phyloP scores from a whole-genome alignment of 1,140 invertebrate genomes.

The Schmidtea mediterranea region DNA sequence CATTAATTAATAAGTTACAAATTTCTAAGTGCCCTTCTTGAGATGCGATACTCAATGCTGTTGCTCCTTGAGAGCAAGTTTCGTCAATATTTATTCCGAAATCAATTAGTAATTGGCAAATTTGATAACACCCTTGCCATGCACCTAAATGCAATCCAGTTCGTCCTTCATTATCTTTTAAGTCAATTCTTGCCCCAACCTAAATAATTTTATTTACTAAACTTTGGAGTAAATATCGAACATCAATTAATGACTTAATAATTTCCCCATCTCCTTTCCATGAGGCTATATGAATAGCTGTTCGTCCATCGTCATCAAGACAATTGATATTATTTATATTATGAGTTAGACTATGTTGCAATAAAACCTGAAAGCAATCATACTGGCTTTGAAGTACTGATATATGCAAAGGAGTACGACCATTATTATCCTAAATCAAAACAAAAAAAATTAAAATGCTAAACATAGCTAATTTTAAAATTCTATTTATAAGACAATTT shows the following conservation, averaged over 20 bases:
- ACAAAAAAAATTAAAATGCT: too few species aligned
- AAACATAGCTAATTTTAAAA: too few species aligned
- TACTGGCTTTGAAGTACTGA: conserved; percentile 21
- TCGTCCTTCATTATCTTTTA: conserved; percentile 56
- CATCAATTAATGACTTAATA: conserved; percentile 45
- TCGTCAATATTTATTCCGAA: conserved; percentile 46
- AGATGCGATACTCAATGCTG: conserved; percentile 62
- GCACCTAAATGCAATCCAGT: conserved; percentile 72
- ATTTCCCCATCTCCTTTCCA: conserved; percentile 74
- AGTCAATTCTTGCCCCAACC: conserved; percentile 51
- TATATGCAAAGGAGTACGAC: conserved; percentile 2
- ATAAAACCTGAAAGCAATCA: conserved; percentile 14
- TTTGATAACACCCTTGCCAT: conserved; percentile 62
- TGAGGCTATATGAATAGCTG: conserved; percentile 61
- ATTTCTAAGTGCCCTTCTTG: conserved; percentile 79
- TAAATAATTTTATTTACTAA: background rate
- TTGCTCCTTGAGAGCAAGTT: conserved; percentile 73
- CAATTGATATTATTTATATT: background rate
- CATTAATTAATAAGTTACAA: conserved; percentile 44
- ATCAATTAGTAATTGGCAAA: conserved; percentile 42
- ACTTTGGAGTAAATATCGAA: background rate
- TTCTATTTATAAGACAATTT: too few species aligned
- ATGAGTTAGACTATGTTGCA: conserved; percentile 11
- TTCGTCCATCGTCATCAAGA: conserved; percentile 61
- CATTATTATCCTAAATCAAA: conserved; percentile 4